Evolutionary conservation across 2,888 invertebrate genomes (phyloP), one percentile per base, ranked within the genome.

Genomic region (Orthosia gothica): DNA sequence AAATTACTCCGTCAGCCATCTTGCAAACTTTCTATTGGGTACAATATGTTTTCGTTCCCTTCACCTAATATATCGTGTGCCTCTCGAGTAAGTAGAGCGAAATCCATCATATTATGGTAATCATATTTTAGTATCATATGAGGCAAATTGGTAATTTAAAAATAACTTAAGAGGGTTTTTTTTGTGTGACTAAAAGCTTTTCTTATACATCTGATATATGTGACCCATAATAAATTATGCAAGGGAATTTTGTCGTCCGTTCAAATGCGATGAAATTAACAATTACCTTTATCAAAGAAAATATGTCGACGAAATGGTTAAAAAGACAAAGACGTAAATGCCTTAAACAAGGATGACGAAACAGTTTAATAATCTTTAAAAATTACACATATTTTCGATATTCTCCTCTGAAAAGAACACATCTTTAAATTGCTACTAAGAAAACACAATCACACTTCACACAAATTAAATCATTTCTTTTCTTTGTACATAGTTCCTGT

Each of bases 1-100:
- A 83, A 84, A 87, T 88, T 87, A 79, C 73, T 64, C 68, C 79
- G 86, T 82, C 86, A 61, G 59, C 70, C 66, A 75, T 64, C 45
- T 66, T 74, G 72, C 57, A 65, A 75, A 77, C 54, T 83, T 76
- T 64, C 32, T 49, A 71, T 65, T 81, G 9, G 40, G 40, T 9
- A 49, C 57, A 74, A 57, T 65, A 69, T 76, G 58, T 55, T 70
- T 73, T 70, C 23, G 47, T 69, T 57, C 50, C 20, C 32, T 54
- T 23, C 65, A 59, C n/a, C 26, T 59, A 75, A 74, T 63, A 62
- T 69, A 54, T n/a, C 13, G 18, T 23, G 12, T 59, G 49, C 20
- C 16, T n/a, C 7, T 15, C 12, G 40, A 26, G 16, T 74, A 52
- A 61, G 50, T 55, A 66, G 62, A 57, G 15, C 16, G 5, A 15